Base-by-base conservation (phyloP, 2,113 vertebrate species). In the Lanius ludovicianus region DNA sequence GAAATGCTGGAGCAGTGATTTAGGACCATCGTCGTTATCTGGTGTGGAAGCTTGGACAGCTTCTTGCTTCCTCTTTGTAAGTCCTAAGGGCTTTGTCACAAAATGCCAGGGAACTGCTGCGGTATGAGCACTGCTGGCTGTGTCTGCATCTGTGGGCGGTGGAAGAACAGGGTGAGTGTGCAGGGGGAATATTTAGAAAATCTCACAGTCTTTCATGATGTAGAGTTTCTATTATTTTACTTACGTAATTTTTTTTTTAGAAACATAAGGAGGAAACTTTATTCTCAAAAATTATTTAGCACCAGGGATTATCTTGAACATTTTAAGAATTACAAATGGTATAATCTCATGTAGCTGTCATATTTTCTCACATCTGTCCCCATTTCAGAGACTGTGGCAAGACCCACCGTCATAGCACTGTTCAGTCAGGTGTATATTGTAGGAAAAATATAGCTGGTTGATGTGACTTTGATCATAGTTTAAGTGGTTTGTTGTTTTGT, bases 81-180 rank as follows among this genome's bases (percentile, higher is more conserved):
- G 57, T 63, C 63, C 19, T 39, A 22, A 88, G 56, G 67, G 15
- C 25, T 79, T 57, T 60, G 21, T 59, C 39, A 37, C 37, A 25
- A 71, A 46, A 41, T 9, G 10, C 35, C n/a, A 16, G 28, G 39
- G 49, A 23, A 4, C n/a, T 52, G 53, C 42, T 73, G 10, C 1
- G 3, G 15, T 18, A 8, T 0, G 0, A 21, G 7, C 6, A 8
- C 1, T 33, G 17, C 37, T 78, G 3, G 10, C 39, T 68, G 7
- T 59, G 7, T 33, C 2, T 44, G 7, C 13, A 33, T 31, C 64
- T 82, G 22, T 22, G 28, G 10, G 10, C 11, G 1, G 8, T 39
- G 15, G 28, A 62, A 49, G 37, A 56, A 50, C 6, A 30, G 37
- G 31, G 23, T 35, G 19, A 37, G 8, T 16, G 13, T 11, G 12